phyloP scores from a whole-genome alignment of 2,888 invertebrate genomes.

The Epinotia bilunana region DNA sequence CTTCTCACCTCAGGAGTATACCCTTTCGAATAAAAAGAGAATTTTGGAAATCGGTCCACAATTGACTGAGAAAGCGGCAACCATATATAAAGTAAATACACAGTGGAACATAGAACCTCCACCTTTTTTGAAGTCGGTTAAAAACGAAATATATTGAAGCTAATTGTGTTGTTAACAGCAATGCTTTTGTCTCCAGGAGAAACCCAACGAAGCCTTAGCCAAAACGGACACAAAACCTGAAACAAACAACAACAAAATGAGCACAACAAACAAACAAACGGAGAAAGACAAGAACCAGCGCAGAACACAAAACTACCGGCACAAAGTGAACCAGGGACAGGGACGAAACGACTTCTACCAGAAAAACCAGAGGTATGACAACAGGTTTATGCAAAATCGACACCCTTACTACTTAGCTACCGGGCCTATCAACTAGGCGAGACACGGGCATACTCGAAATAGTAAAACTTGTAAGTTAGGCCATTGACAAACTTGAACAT shows the following conservation, averaged over 20 bases:
- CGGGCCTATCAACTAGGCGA: constrained; percentile 76
- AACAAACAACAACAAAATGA: constrained; percentile 47
- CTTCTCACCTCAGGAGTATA: too few relatives aligned
- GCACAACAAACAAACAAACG: constrained; percentile 57
- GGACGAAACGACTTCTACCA: constrained; percentile 71
- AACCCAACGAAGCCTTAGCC: constrained; percentile 57
- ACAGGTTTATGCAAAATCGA: constrained; percentile 71
- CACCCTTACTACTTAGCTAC: constrained; percentile 79
- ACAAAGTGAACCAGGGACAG: constrained; percentile 68
- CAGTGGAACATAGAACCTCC: too few relatives aligned
- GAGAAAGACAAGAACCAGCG: constrained; percentile 69
- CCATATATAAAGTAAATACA: too few relatives aligned
- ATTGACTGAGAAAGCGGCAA: too few relatives aligned
- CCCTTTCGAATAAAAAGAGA: too few relatives aligned
- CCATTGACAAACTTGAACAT: constrained; percentile 2
- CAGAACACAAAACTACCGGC: constrained; percentile 71
- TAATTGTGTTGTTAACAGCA: background rate
- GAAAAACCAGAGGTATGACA: constrained; percentile 77
- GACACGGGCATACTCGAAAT: background rate
- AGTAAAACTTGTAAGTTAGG: constrained; percentile 18
- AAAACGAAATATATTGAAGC: background rate
- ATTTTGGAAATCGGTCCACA: too few relatives aligned
- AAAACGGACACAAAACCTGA: constrained; percentile 55
- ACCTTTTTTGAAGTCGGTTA: too few relatives aligned
- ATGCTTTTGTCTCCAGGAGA: constrained; percentile 59